phyloP scores from a whole-genome alignment of 2,113 vertebrate genomes.

The Marmota monax region DNA sequence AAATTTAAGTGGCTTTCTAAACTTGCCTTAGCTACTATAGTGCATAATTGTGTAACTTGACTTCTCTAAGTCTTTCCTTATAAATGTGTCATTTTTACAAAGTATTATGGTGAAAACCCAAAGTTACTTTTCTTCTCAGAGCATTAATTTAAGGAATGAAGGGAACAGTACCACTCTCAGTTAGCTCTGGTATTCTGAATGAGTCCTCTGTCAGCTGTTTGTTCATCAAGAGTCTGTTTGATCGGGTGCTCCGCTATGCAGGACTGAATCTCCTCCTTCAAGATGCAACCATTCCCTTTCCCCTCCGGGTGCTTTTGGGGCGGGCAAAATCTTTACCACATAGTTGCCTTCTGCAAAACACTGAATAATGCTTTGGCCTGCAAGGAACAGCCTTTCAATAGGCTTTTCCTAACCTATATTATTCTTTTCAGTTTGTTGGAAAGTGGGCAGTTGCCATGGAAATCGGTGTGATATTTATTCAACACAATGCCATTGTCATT shows the following conservation, averaged over 20 bases:
- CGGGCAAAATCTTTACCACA: not conserved
- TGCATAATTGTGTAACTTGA: not conserved
- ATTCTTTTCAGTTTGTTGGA: conserved; percentile 54
- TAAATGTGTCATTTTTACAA: not conserved
- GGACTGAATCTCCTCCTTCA: not conserved
- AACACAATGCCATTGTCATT: not conserved
- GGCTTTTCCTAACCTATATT: not conserved
- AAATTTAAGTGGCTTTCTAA: not conserved
- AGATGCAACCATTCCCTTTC: not conserved
- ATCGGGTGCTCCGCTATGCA: not conserved
- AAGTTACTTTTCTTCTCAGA: not conserved
- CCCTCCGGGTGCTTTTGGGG: not conserved
- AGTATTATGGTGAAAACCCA: not conserved
- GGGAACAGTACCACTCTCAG: not conserved
- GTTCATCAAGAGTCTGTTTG: not conserved
- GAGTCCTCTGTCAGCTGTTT: not conserved
- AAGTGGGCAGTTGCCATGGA: conserved; percentile 10
- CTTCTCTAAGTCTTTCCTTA: not conserved
- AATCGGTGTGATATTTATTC: conserved; percentile 17
- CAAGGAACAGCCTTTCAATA: not conserved
- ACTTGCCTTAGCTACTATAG: not conserved
- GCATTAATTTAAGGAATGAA: not conserved
- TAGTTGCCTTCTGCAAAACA: not conserved
- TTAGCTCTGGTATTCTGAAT: conserved; percentile 12
- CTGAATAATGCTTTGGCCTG: not conserved